These are phyloP conservation scores for Cossypha dichroa DNA, from an alignment of 2,797 vertebrate genomes.

Conservation along the genomic window DNA sequence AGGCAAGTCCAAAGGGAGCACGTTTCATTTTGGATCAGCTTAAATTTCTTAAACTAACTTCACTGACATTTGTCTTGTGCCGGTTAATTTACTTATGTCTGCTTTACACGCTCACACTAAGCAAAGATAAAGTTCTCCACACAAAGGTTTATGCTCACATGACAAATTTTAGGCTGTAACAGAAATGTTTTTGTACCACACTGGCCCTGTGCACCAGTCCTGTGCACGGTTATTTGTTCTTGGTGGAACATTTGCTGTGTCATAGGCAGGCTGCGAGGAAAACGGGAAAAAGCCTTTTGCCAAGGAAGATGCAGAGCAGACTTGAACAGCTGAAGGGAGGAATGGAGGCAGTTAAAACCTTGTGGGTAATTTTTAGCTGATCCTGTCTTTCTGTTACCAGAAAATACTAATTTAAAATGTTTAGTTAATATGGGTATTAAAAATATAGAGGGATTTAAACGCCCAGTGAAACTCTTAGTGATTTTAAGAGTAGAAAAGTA, in stretches of 20 bases:
- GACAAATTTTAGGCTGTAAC: background rate
- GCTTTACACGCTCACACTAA: background rate
- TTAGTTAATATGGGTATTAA: background rate
- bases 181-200: background rate
- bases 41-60: conserved; percentile 40
- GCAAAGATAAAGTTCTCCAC: conserved; percentile 3
- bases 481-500: background rate
- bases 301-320: background rate
- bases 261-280: background rate
- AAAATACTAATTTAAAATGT: background rate
- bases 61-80: conserved; percentile 41
- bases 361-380: background rate
- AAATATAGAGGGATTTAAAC: background rate
- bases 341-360: background rate
- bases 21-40: conserved; percentile 33
- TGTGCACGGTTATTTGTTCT: background rate
- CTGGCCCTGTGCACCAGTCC: background rate
- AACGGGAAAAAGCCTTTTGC: background rate
- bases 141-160: background rate
- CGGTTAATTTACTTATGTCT: background rate
- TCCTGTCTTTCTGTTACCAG: background rate
- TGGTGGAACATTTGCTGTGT: background rate
- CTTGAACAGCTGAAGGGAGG: background rate
- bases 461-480: background rate
- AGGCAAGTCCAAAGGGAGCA: background rate